phyloP scores from a whole-genome alignment of 2,113 vertebrate species.

The Riparia riparia region DNA sequence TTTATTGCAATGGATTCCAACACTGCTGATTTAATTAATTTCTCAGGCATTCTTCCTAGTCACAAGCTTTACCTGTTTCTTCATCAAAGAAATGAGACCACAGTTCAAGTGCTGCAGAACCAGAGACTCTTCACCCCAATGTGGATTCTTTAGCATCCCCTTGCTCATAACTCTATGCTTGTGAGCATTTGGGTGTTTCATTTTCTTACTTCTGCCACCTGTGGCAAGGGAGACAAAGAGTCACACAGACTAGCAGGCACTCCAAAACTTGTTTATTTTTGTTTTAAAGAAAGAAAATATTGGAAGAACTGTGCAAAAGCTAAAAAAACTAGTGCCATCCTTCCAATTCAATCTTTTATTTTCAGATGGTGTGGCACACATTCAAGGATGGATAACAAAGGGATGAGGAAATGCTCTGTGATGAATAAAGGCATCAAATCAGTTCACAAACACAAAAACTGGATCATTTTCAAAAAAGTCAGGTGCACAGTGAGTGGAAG shows the following conservation, averaged over 20 bases:
- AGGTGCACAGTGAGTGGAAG: slow-evolving; percentile 52
- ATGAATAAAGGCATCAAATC: slow-evolving; percentile 39
- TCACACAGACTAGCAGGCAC: not conserved
- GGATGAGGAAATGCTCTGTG: not conserved
- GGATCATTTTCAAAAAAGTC: slow-evolving; percentile 59
- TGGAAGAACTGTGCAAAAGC: not conserved
- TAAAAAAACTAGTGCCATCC: not conserved
- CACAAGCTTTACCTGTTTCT: not conserved
- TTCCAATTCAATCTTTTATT: slow-evolving; percentile 3
- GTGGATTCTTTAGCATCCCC: not conserved
- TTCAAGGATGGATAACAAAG: slow-evolving; percentile 21
- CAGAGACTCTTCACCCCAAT: not conserved
- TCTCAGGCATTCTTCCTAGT: not conserved
- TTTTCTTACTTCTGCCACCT: not conserved
- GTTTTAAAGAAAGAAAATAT: not conserved
- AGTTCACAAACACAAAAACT: slow-evolving; percentile 38
- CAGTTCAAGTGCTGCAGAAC: not conserved
- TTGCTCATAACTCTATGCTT: not conserved
- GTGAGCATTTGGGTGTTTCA: not conserved
- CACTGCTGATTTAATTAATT: not conserved
- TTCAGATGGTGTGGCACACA: slow-evolving; percentile 15
- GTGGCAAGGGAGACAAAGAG: not conserved
- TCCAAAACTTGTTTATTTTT: not conserved
- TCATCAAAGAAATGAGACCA: not conserved
- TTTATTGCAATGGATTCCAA: not conserved